Evolutionary conservation across 2,888 invertebrate species (phyloP), one percentile per base, ranked within the genome.

Genomic region (Biston stratarius): DNA sequence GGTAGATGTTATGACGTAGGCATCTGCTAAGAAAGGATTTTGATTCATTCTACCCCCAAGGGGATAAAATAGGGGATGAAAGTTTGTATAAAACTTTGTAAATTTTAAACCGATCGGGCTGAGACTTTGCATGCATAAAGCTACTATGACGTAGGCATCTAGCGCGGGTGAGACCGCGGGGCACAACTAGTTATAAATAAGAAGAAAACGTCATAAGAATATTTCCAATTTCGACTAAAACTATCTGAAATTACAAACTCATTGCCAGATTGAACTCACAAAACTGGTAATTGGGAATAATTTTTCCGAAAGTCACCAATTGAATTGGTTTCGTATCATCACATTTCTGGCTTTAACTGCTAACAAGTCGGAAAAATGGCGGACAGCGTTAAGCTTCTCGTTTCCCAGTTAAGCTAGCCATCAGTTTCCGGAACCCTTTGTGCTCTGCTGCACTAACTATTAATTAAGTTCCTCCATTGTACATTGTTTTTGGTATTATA

Each of bases 391-490:
- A 64, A 58, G 58, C 52, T 38, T 8, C 42, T 44, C 51, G 15
- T 49, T 58, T 51, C 15, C 12, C 24, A 61, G 57, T 55, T 52
- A 67, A 67, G 58, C 67, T 53, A n/a, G 40, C 58, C 67, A 49
- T 58, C 58, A 62, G 61, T 55, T 47, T n/a, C 61, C 45, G 34
- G 45, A 57, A 12, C 57, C 51, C 59, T 67, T 59, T 67, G 59
- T 58, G 58, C 58, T 61, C 57, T 34, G 45, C 34, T 62, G 67
- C 62, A 62, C 62, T 53, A 58, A 11, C 61, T 55, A 67, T 67
- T 67, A 59, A 62, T 62, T 59, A 56, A 12, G 24, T 34, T 52
- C 34, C 33, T 59, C 42, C 44, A 14, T 58, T 58, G 33, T 58
- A 44, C 51, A 49, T 52, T 64, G 64, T 47, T 59, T 52, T 38